Evolutionary conservation across 2,797 vertebrate genomes (phyloP).

Genomic region (Lutra lutra): DNA sequence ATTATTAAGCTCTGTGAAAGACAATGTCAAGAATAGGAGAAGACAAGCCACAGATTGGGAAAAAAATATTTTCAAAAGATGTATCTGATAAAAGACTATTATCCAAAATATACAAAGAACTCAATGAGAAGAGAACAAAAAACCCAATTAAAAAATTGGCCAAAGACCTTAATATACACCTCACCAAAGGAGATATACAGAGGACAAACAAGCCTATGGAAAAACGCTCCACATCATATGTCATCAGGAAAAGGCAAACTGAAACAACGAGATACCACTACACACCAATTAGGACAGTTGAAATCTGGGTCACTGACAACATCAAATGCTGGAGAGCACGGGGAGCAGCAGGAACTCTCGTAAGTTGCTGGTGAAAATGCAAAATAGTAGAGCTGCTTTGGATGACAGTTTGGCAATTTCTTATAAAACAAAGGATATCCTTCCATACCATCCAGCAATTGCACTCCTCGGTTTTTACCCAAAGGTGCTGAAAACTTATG

Average conservation of each 20-base stretch:
- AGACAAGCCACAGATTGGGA: neutral
- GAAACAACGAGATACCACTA: neutral
- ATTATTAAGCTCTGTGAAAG: neutral
- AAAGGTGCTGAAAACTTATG: neutral
- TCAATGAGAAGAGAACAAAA: neutral
- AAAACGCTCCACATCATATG: neutral
- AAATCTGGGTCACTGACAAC: neutral
- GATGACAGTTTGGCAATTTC: neutral
- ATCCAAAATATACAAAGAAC: neutral
- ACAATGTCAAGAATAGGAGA: neutral
- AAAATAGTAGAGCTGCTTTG: neutral
- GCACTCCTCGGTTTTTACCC: neutral
- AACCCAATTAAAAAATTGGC: neutral
- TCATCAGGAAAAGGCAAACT: neutral
- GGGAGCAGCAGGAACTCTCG: neutral
- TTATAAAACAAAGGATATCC: neutral
- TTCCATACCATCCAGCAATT: neutral
- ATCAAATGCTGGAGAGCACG: neutral
- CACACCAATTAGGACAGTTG: neutral
- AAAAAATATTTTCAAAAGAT: neutral
- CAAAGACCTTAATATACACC: neutral
- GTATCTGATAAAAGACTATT: neutral
- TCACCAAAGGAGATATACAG: neutral
- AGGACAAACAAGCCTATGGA: neutral
- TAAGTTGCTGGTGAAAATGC: neutral